Evolutionary conservation across 2,113 vertebrate species (phyloP).

Genomic region (Megaleporinus macrocephalus): DNA sequence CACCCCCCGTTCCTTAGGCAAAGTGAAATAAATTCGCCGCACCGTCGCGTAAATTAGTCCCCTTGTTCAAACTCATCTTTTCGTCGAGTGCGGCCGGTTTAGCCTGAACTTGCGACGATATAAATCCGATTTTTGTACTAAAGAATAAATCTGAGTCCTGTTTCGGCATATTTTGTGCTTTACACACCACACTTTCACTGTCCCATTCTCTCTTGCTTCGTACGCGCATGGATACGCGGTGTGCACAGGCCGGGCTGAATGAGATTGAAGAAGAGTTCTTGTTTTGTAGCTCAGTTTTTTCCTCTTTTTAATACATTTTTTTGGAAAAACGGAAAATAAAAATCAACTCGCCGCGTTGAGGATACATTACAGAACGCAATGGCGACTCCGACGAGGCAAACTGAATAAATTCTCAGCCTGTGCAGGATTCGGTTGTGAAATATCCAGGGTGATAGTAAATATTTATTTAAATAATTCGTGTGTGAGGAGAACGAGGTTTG

Average conservation of each 20-base stretch:
- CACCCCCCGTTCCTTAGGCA: slow-evolving; percentile 88
- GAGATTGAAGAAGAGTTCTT: slow-evolving; percentile 74
- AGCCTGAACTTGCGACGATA: neutral
- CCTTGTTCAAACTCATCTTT: slow-evolving; percentile 63
- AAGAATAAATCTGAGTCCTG: neutral
- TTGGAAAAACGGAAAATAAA: slow-evolving; percentile 44
- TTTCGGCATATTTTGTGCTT: slow-evolving; percentile 17
- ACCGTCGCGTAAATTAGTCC: slow-evolving; percentile 85
- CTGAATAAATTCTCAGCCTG: slow-evolving; percentile 47
- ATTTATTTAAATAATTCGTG: slow-evolving; percentile 69
- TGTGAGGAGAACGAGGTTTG: slow-evolving; percentile 62
- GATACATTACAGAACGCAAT: slow-evolving; percentile 24
- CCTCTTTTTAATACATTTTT: slow-evolving; percentile 60
- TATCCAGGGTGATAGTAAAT: slow-evolving; percentile 65
- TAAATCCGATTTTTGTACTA: neutral
- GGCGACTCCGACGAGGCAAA: slow-evolving; percentile 40
- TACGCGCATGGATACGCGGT: slow-evolving; percentile 66
- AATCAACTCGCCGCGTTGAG: slow-evolving; percentile 34
- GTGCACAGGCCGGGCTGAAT: slow-evolving; percentile 81
- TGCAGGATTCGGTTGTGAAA: slow-evolving; percentile 55
- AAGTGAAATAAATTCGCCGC: slow-evolving; percentile 90
- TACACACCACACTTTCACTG: slow-evolving; percentile 48
- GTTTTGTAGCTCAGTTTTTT: slow-evolving; percentile 72
- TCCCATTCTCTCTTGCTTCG: slow-evolving; percentile 65
- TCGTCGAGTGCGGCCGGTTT: neutral